Conservation (phyloP, 2,888 invertebrate genomes). For the Cryptophagus acutangulus region DNA sequence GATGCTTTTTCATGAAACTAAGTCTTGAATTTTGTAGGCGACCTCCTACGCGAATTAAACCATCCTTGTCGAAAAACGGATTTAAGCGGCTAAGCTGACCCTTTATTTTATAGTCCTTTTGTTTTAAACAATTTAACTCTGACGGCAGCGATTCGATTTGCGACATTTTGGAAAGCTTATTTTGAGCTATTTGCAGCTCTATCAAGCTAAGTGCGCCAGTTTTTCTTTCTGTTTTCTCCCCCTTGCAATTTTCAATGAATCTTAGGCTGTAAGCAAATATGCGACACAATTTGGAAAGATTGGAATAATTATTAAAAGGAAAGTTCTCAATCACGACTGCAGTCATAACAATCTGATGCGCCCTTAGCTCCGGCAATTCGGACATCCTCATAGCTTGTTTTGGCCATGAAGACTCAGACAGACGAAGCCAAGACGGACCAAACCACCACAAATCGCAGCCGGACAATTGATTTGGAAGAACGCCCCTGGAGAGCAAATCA, state of each 20-base stretch:
- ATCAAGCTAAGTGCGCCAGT: not conserved
- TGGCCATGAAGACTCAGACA: not conserved
- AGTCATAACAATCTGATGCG: too few species aligned
- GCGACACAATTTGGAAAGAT: too few species aligned
- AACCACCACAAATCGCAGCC: not conserved
- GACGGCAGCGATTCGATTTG: not conserved
- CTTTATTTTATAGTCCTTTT: too few species aligned
- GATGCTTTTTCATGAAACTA: too few species aligned
- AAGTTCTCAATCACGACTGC: too few species aligned
- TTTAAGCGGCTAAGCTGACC: not conserved
- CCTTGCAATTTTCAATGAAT: too few species aligned
- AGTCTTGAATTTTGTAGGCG: conserved; percentile 13
- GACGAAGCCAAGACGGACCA: conserved; percentile 7
- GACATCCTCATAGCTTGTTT: not conserved
- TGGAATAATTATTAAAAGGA: too few species aligned
- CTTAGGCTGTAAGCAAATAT: too few species aligned
- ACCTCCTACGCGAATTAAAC: conserved; percentile 14
- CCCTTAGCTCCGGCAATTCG: not conserved
- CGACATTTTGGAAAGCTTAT: not conserved
- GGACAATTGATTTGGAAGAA: not conserved
- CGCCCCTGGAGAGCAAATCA: too few species aligned
- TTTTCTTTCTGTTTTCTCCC: too few species aligned
- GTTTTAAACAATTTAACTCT: not conserved
- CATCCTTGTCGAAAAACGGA: conserved; percentile 14
- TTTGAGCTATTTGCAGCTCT: not conserved